These are phyloP conservation scores for Barbus barbus DNA, from an alignment of 2,113 vertebrate genomes.

Conservation along the genomic window DNA sequence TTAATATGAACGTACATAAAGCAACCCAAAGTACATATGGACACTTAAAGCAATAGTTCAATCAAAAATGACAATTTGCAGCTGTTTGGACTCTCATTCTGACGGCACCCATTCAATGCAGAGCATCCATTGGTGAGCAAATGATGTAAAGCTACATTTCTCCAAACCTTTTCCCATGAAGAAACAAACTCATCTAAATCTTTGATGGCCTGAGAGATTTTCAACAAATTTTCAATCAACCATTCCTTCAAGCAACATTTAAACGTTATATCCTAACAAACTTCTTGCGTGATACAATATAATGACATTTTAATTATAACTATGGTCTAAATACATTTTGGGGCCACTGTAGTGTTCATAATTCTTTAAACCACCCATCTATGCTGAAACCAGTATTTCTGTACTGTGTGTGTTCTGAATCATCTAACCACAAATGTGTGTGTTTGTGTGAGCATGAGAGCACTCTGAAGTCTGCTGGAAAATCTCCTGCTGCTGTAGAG, in stretches of 20 bases:
- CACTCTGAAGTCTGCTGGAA: constrained; percentile 15
- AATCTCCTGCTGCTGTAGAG: constrained; percentile 37
- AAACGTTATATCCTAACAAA: too few relatives aligned
- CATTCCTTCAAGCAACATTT: too few relatives aligned
- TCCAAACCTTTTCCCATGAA: too few relatives aligned
- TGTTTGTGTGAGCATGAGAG: not conserved
- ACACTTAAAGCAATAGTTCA: too few relatives aligned
- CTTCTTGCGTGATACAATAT: not conserved
- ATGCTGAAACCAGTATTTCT: not conserved
- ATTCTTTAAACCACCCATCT: not conserved
- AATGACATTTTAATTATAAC: not conserved
- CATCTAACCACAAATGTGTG: not conserved
- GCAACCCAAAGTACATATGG: too few relatives aligned
- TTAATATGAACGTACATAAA: too few relatives aligned
- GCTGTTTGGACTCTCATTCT: too few relatives aligned
- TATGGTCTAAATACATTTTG: not conserved
- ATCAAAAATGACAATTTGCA: too few relatives aligned
- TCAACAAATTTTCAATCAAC: too few relatives aligned
- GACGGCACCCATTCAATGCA: too few relatives aligned
- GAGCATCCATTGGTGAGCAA: too few relatives aligned
- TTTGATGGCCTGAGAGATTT: not conserved
- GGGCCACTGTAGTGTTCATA: not conserved
- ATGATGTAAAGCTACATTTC: too few relatives aligned
- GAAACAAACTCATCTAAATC: not conserved
- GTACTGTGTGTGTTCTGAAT: not conserved